A percentile compares a stretch with the other conserved stretches of the same genome.
Evolutionary conservation across 2,113 vertebrate genomes (phyloP).

Genomic region (Pygoscelis adeliae): DNA sequence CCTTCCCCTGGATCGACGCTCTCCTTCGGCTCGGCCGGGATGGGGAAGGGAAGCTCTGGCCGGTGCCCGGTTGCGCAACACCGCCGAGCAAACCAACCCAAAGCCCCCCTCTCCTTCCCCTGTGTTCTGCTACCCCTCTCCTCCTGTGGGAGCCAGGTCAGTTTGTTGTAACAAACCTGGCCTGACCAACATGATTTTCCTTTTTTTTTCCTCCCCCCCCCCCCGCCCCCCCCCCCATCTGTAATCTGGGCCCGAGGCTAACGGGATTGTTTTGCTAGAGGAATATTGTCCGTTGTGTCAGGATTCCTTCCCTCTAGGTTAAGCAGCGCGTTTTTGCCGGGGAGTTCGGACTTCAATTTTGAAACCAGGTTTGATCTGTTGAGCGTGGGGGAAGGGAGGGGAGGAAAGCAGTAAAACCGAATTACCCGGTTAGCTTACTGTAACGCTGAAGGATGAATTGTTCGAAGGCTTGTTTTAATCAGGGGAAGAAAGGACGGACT

Average conservation of each 20-base stretch:
- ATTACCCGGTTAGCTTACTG: not conserved
- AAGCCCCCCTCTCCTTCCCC: not conserved
- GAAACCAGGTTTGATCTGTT: not conserved
- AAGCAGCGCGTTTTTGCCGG: not conserved
- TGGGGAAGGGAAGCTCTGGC: not conserved
- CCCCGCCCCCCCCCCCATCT: no score
- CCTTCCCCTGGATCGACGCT: accelerated
- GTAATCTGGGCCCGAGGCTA: not conserved
- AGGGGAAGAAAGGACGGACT: not conserved
- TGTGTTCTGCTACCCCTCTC: not conserved
- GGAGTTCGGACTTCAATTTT: not conserved
- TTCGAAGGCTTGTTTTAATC: not conserved
- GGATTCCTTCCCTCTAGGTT: not conserved
- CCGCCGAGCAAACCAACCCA: not conserved
- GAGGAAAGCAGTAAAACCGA: conserved; percentile 2
- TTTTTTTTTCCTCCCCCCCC: no score
- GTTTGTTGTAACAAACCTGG: not conserved
- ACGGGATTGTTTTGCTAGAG: not conserved
- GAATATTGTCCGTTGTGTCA: not conserved
- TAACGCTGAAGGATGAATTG: not conserved
- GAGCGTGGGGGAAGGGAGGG: not conserved
- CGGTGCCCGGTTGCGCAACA: accelerated
- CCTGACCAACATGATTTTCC: not conserved
- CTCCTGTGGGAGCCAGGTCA: not conserved
- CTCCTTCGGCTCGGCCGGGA: not conserved